These are phyloP conservation scores for Parauchenoglanis ngamensis DNA, from an alignment of 2,797 vertebrate species.

Conservation along the genomic window DNA sequence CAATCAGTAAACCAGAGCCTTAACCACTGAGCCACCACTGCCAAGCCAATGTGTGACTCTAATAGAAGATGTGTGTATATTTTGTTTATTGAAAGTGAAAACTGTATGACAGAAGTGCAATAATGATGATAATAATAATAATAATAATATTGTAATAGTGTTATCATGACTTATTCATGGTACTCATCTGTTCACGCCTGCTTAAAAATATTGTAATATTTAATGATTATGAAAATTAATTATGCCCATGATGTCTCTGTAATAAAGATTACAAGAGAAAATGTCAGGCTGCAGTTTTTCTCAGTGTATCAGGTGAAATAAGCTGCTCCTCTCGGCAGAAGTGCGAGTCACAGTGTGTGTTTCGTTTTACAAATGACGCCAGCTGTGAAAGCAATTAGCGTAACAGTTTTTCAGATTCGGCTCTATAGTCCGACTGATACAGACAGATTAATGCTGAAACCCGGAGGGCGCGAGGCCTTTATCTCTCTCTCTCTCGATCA, in stretches of 20 bases:
- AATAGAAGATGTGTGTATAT: too few relatives aligned
- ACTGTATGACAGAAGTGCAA: neutral
- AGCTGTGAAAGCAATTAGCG: constrained; percentile 78
- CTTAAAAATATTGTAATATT: neutral
- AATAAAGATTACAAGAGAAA: constrained; percentile 46
- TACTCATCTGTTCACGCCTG: neutral
- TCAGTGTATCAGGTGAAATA: constrained; percentile 1
- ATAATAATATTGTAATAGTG: neutral
- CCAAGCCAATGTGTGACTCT: too few relatives aligned
- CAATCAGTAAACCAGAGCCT: too few relatives aligned
- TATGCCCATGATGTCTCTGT: constrained; percentile 28
- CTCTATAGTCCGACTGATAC: constrained; percentile 71
- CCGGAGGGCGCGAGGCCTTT: constrained; percentile 20
- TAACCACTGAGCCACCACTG: too few relatives aligned
- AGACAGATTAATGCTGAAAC: constrained; percentile 73
- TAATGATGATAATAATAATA: neutral
- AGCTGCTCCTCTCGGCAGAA: constrained; percentile 13
- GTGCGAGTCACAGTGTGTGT: constrained; percentile 64
- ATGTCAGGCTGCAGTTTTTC: neutral
- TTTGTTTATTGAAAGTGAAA: too few relatives aligned
- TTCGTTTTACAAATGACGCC: constrained; percentile 73
- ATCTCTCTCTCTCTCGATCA: constrained; percentile 57
- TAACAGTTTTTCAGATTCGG: constrained; percentile 69
- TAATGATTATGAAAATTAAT: too few relatives aligned
- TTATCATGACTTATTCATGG: neutral